These are phyloP conservation scores for Andrena trimmerana DNA, from an alignment of 2,888 invertebrate genomes.

Conservation along the genomic window DNA sequence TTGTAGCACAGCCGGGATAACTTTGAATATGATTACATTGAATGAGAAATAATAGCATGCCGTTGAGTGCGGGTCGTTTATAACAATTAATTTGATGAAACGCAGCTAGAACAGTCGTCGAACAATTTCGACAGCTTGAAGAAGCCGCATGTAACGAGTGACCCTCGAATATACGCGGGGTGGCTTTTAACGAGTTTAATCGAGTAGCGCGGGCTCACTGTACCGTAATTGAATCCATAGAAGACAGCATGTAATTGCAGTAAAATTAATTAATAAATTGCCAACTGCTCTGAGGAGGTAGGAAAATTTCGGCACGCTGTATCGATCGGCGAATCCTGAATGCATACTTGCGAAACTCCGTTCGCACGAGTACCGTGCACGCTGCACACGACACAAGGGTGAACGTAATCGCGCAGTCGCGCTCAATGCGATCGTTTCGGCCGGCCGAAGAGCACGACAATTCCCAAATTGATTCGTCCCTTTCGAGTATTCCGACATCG, in stretches of 20 bases:
- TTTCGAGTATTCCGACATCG: constrained; percentile 53
- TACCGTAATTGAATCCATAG: constrained; percentile 42
- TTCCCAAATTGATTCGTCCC: constrained; percentile 67
- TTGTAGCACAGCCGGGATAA: too few relatives aligned
- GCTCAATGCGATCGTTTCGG: not conserved
- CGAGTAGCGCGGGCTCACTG: constrained; percentile 25
- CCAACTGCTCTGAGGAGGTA: constrained; percentile 15
- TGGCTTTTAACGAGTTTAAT: constrained; percentile 44
- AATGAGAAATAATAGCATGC: too few relatives aligned
- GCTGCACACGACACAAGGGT: not conserved
- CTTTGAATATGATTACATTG: too few relatives aligned
- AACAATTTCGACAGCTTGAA: constrained; percentile 4
- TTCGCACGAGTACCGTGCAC: not conserved
- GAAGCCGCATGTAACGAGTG: constrained; percentile 15
- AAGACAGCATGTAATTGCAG: constrained; percentile 20
- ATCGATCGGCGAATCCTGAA: constrained; percentile 8
- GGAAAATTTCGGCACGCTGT: constrained; percentile 11
- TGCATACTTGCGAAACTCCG: not conserved
- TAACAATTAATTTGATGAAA: not conserved
- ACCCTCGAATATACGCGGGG: constrained; percentile 7
- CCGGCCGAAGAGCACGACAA: constrained; percentile 34
- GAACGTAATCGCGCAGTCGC: constrained; percentile 2
- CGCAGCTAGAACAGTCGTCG: not conserved
- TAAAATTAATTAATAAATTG: constrained; percentile 44
- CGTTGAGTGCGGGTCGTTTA: not conserved